Percentiles rank a stretch among this genome's conserved stretches.
phyloP scores from a whole-genome alignment of 2,797 vertebrate genomes.

The Tragelaphus eurycerus region DNA sequence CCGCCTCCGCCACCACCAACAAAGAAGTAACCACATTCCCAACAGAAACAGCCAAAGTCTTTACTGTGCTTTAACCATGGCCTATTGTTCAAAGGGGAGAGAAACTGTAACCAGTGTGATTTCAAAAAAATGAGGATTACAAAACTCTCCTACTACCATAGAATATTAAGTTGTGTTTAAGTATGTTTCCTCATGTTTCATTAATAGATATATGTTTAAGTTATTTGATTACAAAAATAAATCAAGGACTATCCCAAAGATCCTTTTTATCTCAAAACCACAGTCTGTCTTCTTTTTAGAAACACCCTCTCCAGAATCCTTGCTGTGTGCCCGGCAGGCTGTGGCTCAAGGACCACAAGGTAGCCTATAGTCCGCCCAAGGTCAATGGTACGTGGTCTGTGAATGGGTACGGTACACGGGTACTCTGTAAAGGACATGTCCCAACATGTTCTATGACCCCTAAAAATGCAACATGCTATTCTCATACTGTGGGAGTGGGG shows the following conservation, averaged over 20 bases:
- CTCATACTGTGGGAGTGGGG: fast-evolving
- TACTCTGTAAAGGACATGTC: not conserved
- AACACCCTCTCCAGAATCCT: not conserved
- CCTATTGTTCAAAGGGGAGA: not conserved
- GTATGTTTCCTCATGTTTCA: not conserved
- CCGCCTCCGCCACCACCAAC: fast-evolving
- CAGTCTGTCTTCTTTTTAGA: not conserved
- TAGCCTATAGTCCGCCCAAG: not conserved
- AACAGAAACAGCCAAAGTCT: not conserved
- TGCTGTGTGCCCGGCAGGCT: not conserved
- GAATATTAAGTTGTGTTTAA: not conserved
- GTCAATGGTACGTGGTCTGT: not conserved
- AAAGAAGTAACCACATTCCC: not conserved
- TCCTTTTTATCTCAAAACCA: not conserved
- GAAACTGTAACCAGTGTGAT: not conserved
- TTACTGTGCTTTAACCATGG: not conserved
- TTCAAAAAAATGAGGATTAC: not conserved
- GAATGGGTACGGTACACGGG: not conserved
- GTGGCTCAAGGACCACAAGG: fast-evolving
- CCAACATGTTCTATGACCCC: not conserved
- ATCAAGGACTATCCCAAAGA: not conserved
- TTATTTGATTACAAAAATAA: not conserved
- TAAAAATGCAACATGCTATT: not conserved
- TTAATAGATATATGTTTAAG: not conserved
- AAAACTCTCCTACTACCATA: not conserved